Evolutionary conservation across 23 tunicate genomes (phyloP).

Genomic region (Botrylloides violaceus): DNA sequence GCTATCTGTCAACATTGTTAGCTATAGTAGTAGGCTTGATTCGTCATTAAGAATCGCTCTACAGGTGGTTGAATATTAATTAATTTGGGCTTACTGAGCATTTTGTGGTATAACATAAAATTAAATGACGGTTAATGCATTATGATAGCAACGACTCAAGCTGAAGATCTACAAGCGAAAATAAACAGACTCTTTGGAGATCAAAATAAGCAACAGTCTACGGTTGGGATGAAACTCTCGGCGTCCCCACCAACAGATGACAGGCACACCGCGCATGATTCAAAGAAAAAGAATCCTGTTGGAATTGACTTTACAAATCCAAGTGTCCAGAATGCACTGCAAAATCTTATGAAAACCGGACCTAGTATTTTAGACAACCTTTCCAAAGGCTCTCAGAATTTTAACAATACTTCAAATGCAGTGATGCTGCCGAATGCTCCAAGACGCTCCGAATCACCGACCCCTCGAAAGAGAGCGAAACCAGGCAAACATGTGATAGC

Average conservation of each 20-base stretch:
- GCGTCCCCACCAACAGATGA: too few relatives aligned
- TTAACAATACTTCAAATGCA: background rate
- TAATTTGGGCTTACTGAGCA: too few relatives aligned
- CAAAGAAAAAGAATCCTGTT: background rate
- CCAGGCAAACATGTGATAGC: conserved; percentile 28
- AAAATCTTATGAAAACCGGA: conserved; percentile 28
- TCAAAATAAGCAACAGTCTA: conserved; percentile 17
- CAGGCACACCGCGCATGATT: background rate
- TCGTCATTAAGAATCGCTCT: too few relatives aligned
- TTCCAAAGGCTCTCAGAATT: background rate
- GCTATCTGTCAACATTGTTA: too few relatives aligned
- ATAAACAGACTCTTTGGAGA: conserved; percentile 20
- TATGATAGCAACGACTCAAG: conserved; percentile 3
- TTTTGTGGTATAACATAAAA: too few relatives aligned
- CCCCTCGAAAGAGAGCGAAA: conserved; percentile 17
- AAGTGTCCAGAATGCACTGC: conserved; percentile 21
- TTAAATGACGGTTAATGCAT: too few relatives aligned
- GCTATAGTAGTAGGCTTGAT: too few relatives aligned
- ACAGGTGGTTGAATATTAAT: too few relatives aligned
- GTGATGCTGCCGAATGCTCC: background rate
- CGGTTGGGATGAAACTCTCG: conserved; percentile 7
- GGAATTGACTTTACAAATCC: conserved; percentile 23
- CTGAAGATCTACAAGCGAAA: conserved; percentile 19
- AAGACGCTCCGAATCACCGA: background rate
- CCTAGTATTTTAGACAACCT: conserved; percentile 6